phyloP scores from a whole-genome alignment of 1,140 invertebrate genomes.

The Drosophila repleta region DNA sequence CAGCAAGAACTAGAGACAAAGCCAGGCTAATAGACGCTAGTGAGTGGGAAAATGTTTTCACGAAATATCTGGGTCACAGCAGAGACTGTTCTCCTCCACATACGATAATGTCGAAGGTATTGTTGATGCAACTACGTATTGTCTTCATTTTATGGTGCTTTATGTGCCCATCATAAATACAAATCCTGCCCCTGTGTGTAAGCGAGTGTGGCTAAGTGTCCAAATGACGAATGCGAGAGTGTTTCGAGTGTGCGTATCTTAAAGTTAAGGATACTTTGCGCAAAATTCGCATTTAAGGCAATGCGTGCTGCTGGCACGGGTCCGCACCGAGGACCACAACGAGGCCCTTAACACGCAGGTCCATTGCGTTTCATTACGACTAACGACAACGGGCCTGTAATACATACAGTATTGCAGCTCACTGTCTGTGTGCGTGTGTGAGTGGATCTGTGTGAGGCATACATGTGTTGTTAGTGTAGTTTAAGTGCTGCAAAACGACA shows the following conservation, averaged over 20 bases:
- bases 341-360: constrained; percentile 62
- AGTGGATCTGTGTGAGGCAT: constrained; percentile 1
- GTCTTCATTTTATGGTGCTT: constrained; percentile 75
- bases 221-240: constrained; percentile 5
- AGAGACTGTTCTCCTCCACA: not conserved
- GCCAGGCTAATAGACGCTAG: not conserved
- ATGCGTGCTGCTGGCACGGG: constrained; percentile 33
- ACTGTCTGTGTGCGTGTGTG: constrained; percentile 24
- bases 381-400: constrained; percentile 62
- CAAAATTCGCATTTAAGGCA: constrained; percentile 41
- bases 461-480: constrained; percentile 65
- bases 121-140: constrained; percentile 36
- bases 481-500: constrained; percentile 80
- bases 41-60: not conserved
- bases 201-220: constrained; percentile 9
- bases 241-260: constrained; percentile 36
- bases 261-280: constrained; percentile 38
- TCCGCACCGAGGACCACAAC: constrained; percentile 38
- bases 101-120: not conserved
- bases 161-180: constrained; percentile 79
- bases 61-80: not conserved
- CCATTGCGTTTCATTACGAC: constrained; percentile 79
- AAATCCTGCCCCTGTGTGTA: constrained; percentile 48
- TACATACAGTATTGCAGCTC: constrained; percentile 44
- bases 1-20: not conserved